These are phyloP conservation scores for Acanthopleura granulata DNA, from an alignment of 2,888 invertebrate genomes.

Conservation along the genomic window DNA sequence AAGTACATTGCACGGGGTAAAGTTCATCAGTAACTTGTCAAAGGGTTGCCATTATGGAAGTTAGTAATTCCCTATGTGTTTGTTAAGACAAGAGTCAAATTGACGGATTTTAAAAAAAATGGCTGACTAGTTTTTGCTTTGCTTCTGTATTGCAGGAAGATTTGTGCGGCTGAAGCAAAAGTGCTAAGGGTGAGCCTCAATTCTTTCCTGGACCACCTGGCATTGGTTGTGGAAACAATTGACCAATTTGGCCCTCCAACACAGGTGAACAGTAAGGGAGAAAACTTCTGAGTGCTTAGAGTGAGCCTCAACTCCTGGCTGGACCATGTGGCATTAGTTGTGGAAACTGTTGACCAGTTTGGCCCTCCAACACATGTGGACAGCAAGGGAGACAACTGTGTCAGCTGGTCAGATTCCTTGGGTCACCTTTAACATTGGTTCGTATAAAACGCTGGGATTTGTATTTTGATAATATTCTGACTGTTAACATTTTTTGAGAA, in stretches of 20 bases:
- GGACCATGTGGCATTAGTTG: conserved; percentile 81
- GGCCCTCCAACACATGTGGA: conserved; percentile 63
- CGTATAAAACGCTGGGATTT: no score
- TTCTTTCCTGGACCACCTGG: conserved; percentile 83
- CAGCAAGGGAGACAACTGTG: neutral
- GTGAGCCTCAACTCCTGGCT: conserved; percentile 85
- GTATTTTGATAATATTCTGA: no score
- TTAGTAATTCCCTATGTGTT: no score
- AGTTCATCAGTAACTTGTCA: no score
- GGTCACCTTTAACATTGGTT: no score
- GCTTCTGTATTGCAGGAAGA: conserved; percentile 73
- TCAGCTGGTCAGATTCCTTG: no score
- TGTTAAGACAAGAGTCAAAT: no score
- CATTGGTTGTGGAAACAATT: conserved; percentile 83
- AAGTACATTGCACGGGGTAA: no score
- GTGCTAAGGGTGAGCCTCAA: conserved; percentile 84
- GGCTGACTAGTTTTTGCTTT: neutral
- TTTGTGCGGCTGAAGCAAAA: conserved; percentile 79
- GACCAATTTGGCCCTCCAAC: conserved; percentile 75
- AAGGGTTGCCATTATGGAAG: no score
- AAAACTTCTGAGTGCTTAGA: conserved; percentile 66
- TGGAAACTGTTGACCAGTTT: conserved; percentile 82
- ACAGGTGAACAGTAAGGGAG: neutral
- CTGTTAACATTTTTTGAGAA: no score
- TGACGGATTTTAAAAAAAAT: no score